These are phyloP conservation scores for Drosophila willistoni DNA, from an alignment of 1,140 invertebrate species.

Conservation along the genomic window DNA sequence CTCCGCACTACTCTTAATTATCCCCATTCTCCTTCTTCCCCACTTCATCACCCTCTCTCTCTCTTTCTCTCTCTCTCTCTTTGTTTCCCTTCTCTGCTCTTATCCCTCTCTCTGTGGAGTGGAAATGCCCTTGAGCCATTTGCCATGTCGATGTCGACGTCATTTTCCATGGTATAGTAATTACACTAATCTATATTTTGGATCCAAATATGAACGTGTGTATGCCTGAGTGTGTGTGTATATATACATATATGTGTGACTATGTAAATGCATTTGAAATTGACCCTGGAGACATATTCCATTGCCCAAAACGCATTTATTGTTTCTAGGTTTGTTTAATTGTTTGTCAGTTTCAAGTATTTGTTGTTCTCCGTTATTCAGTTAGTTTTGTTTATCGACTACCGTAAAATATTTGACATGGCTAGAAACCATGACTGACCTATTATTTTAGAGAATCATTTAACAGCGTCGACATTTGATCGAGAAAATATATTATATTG, in stretches of 20 bases:
- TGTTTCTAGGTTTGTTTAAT: conserved; percentile 55
- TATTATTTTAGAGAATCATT: too few relatives aligned
- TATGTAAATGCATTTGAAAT: conserved; percentile 70
- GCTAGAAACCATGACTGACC: not conserved
- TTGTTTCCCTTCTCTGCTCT: not conserved
- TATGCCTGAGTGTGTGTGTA: conserved; percentile 19
- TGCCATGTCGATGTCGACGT: conserved; percentile 63
- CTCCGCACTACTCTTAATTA: conserved; percentile 6
- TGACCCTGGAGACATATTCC: conserved; percentile 73
- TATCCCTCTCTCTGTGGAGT: conserved; percentile 39
- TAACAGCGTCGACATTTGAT: too few relatives aligned
- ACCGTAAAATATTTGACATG: conserved; percentile 25
- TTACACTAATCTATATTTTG: conserved; percentile 72
- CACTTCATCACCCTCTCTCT: not conserved
- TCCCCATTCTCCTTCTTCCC: not conserved
- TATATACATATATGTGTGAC: conserved; percentile 17
- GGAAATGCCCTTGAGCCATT: conserved; percentile 71
- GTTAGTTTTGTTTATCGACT: conserved; percentile 22
- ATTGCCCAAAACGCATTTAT: conserved; percentile 62
- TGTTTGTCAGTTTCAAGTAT: conserved; percentile 51
- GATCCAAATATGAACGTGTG: conserved; percentile 27
- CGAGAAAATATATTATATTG: too few relatives aligned
- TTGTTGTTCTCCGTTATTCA: conserved; percentile 20
- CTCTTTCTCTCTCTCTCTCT: conserved; percentile 18
- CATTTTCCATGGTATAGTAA: conserved; percentile 64